Evolutionary conservation across 2,113 vertebrate genomes (phyloP).

Genomic region (Centrocercus urophasianus): DNA sequence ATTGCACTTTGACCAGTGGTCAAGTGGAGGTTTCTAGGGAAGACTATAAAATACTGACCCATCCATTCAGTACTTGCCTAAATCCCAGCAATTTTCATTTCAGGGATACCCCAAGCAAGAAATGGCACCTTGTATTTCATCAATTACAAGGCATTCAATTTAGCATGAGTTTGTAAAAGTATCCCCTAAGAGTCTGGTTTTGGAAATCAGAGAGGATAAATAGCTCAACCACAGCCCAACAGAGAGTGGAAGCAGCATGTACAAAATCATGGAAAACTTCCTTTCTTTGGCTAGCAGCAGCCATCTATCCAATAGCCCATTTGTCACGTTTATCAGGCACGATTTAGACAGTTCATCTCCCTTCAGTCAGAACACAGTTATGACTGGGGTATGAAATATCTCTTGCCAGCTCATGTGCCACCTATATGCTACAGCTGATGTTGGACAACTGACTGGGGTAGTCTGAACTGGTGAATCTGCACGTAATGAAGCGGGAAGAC

Average conservation of each 20-base stretch:
- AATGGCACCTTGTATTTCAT: background rate
- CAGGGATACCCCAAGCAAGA: background rate
- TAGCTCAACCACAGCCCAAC: background rate
- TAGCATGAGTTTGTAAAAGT: background rate
- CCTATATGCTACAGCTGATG: background rate
- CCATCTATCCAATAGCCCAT: background rate
- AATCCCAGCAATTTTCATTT: background rate
- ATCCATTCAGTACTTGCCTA: background rate
- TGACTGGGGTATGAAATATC: background rate
- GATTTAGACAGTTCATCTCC: background rate
- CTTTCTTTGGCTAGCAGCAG: background rate
- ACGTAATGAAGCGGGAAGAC: background rate
- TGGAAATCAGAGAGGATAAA: background rate
- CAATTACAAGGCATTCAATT: background rate
- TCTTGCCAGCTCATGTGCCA: background rate
- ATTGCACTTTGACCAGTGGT: background rate
- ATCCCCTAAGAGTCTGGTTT: background rate
- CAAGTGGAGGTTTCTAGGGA: background rate
- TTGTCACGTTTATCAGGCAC: background rate
- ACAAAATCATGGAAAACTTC: background rate
- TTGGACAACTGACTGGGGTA: background rate
- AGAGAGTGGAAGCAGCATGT: fast-evolving
- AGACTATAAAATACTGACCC: background rate
- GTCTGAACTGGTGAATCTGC: background rate
- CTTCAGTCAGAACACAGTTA: background rate